Evolutionary conservation across 2,888 invertebrate species (phyloP).

Genomic region (Ochropleura leucogaster): DNA sequence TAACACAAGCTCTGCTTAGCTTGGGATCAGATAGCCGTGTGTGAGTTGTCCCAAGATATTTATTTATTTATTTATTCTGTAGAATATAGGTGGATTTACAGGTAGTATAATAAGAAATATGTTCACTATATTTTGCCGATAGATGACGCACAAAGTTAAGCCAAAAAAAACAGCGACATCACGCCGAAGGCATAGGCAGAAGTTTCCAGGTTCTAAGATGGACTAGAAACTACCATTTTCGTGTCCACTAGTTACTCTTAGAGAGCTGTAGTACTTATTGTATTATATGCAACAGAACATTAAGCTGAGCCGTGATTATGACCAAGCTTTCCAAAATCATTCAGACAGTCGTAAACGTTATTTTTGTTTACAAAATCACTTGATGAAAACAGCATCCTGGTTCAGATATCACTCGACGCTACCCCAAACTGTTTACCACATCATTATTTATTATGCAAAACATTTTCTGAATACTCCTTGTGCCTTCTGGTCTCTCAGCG

Average conservation of each 20-base stretch:
- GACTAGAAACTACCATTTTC: neutral
- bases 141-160: no score
- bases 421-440: slow-evolving; percentile 34
- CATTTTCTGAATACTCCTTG: slow-evolving; percentile 17
- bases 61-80: no score
- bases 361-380: slow-evolving; percentile 26
- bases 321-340: neutral
- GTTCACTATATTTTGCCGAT: no score
- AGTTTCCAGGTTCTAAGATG: neutral
- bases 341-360: slow-evolving; percentile 7
- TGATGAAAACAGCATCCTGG: slow-evolving; percentile 18
- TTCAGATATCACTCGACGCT: slow-evolving; percentile 32
- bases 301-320: neutral
- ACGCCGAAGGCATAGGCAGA: neutral
- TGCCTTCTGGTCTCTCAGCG: slow-evolving; percentile 16
- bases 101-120: no score
- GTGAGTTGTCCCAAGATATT: no score
- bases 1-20: no score
- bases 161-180: no score
- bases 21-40: no score
- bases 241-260: neutral
- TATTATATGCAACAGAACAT: neutral
- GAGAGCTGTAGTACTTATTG: neutral
- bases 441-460: slow-evolving; percentile 48
- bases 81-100: no score